Percentiles rank a stretch among this genome's conserved stretches.
phyloP scores from a whole-genome alignment of 2,888 invertebrate genomes.

The Coronaproctus castanopsis region DNA sequence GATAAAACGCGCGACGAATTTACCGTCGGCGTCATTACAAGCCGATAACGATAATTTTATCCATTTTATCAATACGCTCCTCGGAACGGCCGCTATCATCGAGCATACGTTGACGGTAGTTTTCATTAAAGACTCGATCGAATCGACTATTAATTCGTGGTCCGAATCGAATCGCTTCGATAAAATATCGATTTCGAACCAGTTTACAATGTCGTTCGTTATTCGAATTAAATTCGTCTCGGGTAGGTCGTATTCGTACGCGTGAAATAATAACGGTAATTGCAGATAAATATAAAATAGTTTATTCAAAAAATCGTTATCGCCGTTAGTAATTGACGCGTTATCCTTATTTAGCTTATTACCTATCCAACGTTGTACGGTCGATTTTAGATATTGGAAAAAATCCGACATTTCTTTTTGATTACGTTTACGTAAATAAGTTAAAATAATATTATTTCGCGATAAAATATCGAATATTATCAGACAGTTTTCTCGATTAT shows the following conservation, averaged over 20 bases:
- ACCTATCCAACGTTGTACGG: not conserved
- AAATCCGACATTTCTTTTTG: not conserved
- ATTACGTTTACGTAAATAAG: not conserved
- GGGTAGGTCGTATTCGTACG: not conserved
- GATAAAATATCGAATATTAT: not conserved
- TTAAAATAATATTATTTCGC: not conserved
- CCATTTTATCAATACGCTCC: too few relatives aligned
- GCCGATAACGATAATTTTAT: too few relatives aligned
- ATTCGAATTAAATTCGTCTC: not conserved
- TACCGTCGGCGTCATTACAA: too few relatives aligned
- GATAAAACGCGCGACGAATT: too few relatives aligned
- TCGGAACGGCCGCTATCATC: too few relatives aligned
- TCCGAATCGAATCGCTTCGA: too few relatives aligned
- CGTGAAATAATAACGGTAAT: not conserved
- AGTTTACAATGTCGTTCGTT: not conserved
- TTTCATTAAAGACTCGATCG: too few relatives aligned
- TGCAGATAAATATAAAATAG: not conserved
- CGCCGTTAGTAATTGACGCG: too few relatives aligned
- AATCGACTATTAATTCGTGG: too few relatives aligned
- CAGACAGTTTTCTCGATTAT: not conserved
- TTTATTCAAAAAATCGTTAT: not conserved
- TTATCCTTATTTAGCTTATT: too few relatives aligned
- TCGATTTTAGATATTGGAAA: not conserved
- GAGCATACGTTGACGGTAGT: too few relatives aligned
- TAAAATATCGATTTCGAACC: not conserved